These are phyloP conservation scores for Anarsia innoxiella DNA, from an alignment of 2,888 invertebrate genomes.

Conservation along the genomic window DNA sequence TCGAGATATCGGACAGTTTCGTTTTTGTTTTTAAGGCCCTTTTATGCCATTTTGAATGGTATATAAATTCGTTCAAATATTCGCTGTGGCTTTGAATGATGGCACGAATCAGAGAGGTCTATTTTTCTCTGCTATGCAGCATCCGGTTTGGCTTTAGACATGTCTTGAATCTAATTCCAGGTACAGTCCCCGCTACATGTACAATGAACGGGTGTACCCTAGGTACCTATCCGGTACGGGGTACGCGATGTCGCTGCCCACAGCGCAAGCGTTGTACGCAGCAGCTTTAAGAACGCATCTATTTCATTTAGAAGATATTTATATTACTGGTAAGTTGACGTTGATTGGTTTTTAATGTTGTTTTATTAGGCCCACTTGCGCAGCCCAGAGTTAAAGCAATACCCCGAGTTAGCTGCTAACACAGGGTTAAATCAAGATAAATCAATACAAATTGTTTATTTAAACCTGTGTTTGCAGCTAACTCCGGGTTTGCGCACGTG, in stretches of 20 bases:
- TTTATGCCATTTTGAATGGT: neutral
- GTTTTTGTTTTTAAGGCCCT: neutral
- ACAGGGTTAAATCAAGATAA: too few species aligned
- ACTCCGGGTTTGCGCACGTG: too few species aligned
- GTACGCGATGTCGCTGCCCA: conserved; percentile 82
- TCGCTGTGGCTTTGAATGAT: too few species aligned
- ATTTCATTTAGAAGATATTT: conserved; percentile 87
- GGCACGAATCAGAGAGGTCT: too few species aligned
- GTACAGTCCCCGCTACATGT: conserved; percentile 89
- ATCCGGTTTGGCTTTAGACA: neutral
- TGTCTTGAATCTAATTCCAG: too few species aligned
- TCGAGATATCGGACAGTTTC: neutral
- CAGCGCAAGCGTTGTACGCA: conserved; percentile 78
- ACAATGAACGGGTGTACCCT: conserved; percentile 81
- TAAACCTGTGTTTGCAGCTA: conserved; percentile 2
- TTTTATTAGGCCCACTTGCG: too few species aligned
- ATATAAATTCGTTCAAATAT: too few species aligned
- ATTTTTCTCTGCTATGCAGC: neutral
- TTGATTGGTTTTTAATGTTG: too few species aligned
- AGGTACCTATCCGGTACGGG: conserved; percentile 88
- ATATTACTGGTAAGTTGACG: conserved; percentile 82
- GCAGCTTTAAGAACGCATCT: conserved; percentile 80
- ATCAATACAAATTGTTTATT: too few species aligned
- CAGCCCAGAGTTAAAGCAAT: too few species aligned
- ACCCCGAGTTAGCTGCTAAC: too few species aligned